Conservation (phyloP, 2,113 vertebrate genomes). For the Daubentonia madagascariensis region DNA sequence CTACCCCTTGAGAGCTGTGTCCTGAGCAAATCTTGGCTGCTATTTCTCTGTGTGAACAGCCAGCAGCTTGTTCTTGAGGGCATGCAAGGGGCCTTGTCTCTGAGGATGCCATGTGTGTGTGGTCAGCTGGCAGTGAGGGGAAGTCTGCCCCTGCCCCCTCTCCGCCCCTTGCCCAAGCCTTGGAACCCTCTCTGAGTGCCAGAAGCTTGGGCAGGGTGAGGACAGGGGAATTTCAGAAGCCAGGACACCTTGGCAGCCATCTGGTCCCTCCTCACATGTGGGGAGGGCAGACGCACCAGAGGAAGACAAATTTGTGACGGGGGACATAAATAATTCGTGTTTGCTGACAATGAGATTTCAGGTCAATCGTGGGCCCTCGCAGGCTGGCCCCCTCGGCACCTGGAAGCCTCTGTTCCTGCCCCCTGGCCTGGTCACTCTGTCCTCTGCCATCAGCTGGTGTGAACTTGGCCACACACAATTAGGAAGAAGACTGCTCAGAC, state of each 20-base stretch:
- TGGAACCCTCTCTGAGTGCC: not conserved
- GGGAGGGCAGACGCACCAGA: not conserved
- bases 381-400: not conserved
- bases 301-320: not conserved
- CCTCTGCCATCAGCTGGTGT: not conserved
- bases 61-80: not conserved
- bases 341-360: not conserved
- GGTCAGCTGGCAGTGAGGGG: too few species aligned
- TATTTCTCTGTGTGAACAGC: not conserved
- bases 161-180: fast-evolving
- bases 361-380: not conserved
- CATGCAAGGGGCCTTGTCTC: not conserved
- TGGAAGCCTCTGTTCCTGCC: not conserved
- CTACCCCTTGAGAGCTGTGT: not conserved
- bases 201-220: not conserved
- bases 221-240: not conserved
- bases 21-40: not conserved
- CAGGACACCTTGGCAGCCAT: not conserved
- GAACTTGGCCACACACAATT: not conserved
- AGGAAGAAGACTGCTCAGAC: not conserved
- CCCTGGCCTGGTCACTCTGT: not conserved
- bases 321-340: not conserved
- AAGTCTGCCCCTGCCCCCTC: not conserved
- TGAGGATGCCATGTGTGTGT: not conserved
- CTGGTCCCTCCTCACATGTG: not conserved